Evolutionary conservation across 2,113 vertebrate genomes (phyloP).

Genomic region (Otocyon megalotis): DNA sequence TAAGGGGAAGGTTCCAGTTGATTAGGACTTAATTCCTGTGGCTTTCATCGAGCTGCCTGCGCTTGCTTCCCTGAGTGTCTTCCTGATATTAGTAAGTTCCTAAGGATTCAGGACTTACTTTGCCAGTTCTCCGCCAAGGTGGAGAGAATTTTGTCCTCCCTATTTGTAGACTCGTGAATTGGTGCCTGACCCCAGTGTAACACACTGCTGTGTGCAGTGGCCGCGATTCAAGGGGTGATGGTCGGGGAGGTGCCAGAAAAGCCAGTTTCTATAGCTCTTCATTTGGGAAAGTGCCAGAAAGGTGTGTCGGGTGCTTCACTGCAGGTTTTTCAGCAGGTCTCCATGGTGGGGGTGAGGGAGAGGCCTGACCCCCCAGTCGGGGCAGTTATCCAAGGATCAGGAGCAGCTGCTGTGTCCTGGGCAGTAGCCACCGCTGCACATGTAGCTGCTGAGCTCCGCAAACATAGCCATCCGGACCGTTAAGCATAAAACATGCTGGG

Average conservation of each 20-base stretch:
- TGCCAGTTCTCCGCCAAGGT: neutral
- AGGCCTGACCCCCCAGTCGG: neutral
- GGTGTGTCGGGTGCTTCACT: fast-evolving
- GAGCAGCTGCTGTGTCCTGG: fast-evolving
- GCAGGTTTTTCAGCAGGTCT: neutral
- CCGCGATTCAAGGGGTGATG: fast-evolving
- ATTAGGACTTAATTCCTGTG: neutral
- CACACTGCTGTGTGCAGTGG: fast-evolving
- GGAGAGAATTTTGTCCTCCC: too few relatives aligned
- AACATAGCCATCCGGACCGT: fast-evolving
- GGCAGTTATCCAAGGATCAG: neutral
- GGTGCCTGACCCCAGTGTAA: neutral
- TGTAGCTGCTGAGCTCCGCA: fast-evolving
- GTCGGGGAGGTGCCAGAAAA: neutral
- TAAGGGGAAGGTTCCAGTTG: neutral
- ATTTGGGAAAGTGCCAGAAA: neutral
- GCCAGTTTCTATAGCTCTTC: neutral
- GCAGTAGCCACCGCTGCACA: fast-evolving
- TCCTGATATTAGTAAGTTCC: fast-evolving
- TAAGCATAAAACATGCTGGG: fast-evolving
- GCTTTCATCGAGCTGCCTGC: neutral
- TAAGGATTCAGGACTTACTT: neutral
- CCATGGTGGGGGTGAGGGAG: too few relatives aligned
- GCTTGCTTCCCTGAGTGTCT: neutral
- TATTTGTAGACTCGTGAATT: fast-evolving